Evolutionary conservation across 2,113 vertebrate species (phyloP), one percentile per base, ranked within the genome.

Genomic region (Clarias gariepinus): DNA sequence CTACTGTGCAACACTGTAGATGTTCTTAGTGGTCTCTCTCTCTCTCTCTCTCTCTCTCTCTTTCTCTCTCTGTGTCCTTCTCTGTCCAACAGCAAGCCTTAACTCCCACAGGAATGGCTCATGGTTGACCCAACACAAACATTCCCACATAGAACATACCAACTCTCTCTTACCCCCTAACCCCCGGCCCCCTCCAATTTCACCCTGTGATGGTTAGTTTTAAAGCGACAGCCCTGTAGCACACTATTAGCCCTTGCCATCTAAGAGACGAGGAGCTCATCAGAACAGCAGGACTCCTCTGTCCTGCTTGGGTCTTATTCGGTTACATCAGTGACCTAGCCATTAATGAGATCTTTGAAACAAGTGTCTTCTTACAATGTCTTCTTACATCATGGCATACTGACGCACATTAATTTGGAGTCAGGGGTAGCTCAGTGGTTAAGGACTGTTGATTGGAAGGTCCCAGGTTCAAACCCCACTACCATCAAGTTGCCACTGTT

Each of bases 41-140:
- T 88, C 81, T 25, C 80, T 87, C 61, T 88, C 86, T 19, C 80
- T 87, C 61, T 78, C 47, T 87, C 76, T 78, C 76, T 63, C 66
- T 77, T 82, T 89, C 85, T 84, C 64, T 64, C 66, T 76, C 77
- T 78, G 36, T 84, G 33, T 64, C 82, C 53, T 61, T 71, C 74
- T 86, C 63, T 84, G 36, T 25, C 63, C 66, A 25, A 85, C 30
- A 61, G 81, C 74, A 83, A 82, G 77, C 47, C 82, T 83, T 81
- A 52, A 86, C 83, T 89, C 89, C 86, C 89, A 88, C 84, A 89
- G 87, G 78, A 89, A 89, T 76, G 55, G 84, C 83, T 86, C 88
- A 79, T 63, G 57, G 73, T 89, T 89, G 23, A 68, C 88, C 87
- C 85, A 90, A 88, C 77, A 88, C 89, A 90, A 90, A 90, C 89